Evolutionary conservation across 2,113 vertebrate genomes (phyloP).

Genomic region (Gopherus flavomarginatus): DNA sequence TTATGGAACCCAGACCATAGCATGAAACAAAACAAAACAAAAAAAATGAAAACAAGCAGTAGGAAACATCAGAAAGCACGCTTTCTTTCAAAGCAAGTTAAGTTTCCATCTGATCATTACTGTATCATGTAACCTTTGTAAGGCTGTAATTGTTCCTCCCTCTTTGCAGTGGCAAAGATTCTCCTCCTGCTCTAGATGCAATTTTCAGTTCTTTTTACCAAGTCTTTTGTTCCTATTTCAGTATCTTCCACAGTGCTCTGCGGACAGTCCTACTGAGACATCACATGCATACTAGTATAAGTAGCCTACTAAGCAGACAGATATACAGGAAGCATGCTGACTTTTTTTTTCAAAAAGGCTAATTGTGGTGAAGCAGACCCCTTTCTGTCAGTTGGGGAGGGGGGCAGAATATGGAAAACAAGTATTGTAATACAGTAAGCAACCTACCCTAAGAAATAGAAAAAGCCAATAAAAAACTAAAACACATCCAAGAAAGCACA

Average conservation of each 20-base stretch:
- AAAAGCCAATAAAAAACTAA: neutral
- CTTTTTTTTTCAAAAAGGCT: neutral
- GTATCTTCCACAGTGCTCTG: slow-evolving; percentile 7
- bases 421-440: neutral
- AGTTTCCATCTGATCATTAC: slow-evolving; percentile 69
- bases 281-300: neutral
- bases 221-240: slow-evolving; percentile 39
- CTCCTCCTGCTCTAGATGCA: slow-evolving; percentile 54
- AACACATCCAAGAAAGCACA: neutral
- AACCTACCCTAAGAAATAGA: neutral
- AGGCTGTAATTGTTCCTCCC: slow-evolving; percentile 42
- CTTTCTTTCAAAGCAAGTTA: slow-evolving; percentile 63
- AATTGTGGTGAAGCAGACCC: neutral
- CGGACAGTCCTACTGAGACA: neutral
- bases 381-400: neutral
- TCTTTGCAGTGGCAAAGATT: neutral
- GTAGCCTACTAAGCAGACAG: neutral
- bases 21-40: neutral
- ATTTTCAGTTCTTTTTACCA: neutral
- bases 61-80: slow-evolving; percentile 52
- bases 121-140: slow-evolving; percentile 61
- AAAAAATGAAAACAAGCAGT: slow-evolving; percentile 51
- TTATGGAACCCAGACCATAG: neutral
- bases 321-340: neutral
- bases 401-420: neutral